Evolutionary conservation across 2,797 vertebrate species (phyloP).

Genomic region (Neopelma chrysocephalum): DNA sequence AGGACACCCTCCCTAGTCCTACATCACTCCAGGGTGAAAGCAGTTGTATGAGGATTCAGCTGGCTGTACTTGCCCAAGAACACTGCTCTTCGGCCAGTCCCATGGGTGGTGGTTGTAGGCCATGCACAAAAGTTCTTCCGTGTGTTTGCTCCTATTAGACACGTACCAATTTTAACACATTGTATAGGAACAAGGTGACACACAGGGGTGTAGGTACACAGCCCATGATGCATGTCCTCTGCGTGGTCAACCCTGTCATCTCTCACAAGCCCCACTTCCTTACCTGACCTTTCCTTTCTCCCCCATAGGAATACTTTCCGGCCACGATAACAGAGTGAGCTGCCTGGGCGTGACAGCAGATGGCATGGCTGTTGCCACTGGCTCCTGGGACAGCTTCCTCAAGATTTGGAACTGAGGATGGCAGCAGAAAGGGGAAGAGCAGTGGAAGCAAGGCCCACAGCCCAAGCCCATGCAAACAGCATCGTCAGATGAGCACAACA

Average conservation of each 20-base stretch:
- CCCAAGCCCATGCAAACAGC: not conserved
- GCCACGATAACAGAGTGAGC: slow-evolving; percentile 97
- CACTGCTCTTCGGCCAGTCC: not conserved
- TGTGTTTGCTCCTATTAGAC: not conserved
- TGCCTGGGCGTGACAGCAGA: slow-evolving; percentile 92
- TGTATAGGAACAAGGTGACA: fast-evolving
- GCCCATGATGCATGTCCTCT: fast-evolving
- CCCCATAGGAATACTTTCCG: slow-evolving; percentile 87
- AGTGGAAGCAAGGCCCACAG: not conserved
- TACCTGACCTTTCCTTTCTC: slow-evolving; percentile 69
- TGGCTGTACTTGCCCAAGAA: not conserved
- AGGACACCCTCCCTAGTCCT: not conserved
- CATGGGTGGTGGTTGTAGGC: fast-evolving
- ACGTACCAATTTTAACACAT: fast-evolving
- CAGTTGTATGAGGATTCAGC: not conserved
- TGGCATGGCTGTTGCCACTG: slow-evolving; percentile 95
- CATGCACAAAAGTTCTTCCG: not conserved
- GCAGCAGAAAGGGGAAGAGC: not conserved
- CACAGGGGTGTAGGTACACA: fast-evolving
- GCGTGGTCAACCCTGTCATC: fast-evolving
- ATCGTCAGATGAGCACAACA: slow-evolving; percentile 7
- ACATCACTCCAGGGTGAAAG: not conserved
- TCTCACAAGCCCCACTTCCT: not conserved
- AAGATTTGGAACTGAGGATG: slow-evolving; percentile 92
- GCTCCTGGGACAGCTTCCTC: slow-evolving; percentile 99